phyloP scores from a whole-genome alignment of 2,797 vertebrate species.

The Pseudotriccus pelzelni region DNA sequence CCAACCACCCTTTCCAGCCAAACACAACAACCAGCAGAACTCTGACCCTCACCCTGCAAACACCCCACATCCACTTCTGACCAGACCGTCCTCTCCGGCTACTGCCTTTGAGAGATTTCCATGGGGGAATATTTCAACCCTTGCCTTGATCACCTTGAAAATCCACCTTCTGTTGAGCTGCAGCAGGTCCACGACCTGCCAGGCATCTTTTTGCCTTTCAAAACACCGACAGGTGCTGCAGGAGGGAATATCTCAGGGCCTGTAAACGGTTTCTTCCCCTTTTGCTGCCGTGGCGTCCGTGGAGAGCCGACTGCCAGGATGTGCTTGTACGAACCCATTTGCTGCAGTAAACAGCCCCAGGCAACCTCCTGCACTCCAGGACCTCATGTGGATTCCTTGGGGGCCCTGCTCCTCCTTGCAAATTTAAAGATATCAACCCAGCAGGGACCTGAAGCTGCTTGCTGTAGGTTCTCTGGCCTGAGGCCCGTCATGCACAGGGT shows the following conservation, averaged over 20 bases:
- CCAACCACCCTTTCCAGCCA: no score
- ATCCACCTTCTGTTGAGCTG: neutral
- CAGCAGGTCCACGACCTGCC: neutral
- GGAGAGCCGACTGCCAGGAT: neutral
- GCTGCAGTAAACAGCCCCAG: constrained; percentile 33
- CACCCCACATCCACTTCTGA: neutral
- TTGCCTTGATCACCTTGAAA: rapidly evolving
- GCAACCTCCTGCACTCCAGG: neutral
- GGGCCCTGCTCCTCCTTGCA: neutral
- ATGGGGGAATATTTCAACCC: neutral
- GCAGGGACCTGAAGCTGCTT: neutral
- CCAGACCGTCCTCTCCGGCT: rapidly evolving
- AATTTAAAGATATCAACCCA: neutral
- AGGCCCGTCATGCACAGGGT: neutral
- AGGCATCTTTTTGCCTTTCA: neutral
- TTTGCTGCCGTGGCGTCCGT: neutral
- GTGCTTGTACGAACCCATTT: neutral
- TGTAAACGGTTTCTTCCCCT: neutral
- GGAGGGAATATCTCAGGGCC: neutral
- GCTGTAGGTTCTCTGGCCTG: neutral
- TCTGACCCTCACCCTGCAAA: neutral
- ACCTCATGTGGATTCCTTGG: neutral
- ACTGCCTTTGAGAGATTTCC: neutral
- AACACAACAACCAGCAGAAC: neutral
- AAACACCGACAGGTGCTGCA: neutral